phyloP scores from a whole-genome alignment of 2,113 vertebrate species.

The Alethe diademata region DNA sequence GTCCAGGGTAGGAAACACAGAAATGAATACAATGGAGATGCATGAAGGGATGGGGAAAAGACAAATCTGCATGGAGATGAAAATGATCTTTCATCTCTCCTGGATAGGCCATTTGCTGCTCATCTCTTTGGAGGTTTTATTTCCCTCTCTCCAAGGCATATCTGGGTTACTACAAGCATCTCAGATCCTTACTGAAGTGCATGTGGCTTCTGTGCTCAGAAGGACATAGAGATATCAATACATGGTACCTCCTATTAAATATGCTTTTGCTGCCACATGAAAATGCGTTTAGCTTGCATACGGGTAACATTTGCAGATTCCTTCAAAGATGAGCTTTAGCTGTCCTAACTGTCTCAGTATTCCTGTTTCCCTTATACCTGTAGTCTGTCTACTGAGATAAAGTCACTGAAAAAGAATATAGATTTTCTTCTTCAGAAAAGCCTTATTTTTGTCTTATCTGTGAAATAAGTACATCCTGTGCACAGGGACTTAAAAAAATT shows the following conservation, averaged over 20 bases:
- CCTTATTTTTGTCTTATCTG: slow-evolving; percentile 29
- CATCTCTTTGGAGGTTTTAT: not conserved
- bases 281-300: not conserved
- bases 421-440: not conserved
- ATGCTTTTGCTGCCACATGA: not conserved
- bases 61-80: not conserved
- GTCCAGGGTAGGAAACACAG: not conserved
- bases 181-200: not conserved
- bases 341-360: not conserved
- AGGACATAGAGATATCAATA: not conserved
- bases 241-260: not conserved
- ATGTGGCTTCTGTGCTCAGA: not conserved
- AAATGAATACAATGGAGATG: not conserved
- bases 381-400: not conserved
- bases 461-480: slow-evolving; percentile 19
- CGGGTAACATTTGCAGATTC: not conserved
- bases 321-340: not conserved
- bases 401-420: not conserved
- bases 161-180: not conserved
- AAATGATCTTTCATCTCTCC: not conserved
- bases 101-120: not conserved
- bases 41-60: not conserved
- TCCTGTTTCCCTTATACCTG: slow-evolving; percentile 11
- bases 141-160: not conserved
- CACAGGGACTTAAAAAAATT: not conserved